A percentile compares a stretch with the other conserved stretches of the same genome.
phyloP scores from a whole-genome alignment of 1,140 invertebrate species.

The Brachionus asplanchnoidis region DNA sequence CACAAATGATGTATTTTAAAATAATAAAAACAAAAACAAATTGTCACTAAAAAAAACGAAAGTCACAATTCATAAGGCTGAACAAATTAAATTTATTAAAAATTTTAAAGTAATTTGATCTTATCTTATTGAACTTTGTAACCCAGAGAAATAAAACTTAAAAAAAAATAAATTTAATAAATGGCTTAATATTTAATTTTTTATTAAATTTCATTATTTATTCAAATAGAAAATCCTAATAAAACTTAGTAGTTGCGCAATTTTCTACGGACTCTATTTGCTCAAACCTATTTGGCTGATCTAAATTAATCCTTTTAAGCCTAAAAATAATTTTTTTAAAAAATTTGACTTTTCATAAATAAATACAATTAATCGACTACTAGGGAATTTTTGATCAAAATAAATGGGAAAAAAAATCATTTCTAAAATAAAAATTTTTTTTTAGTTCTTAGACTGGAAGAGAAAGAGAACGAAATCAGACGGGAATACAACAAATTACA shows the following conservation, averaged over 20 bases:
- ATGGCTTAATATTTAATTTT: neutral
- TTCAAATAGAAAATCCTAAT: neutral
- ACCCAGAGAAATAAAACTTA: neutral
- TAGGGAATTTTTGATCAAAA: neutral
- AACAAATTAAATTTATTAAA: too few species aligned
- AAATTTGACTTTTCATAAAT: neutral
- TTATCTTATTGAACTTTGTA: too few species aligned
- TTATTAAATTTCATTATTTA: neutral
- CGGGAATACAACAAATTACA: conserved; percentile 75
- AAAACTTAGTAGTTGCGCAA: neutral
- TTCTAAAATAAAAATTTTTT: conserved; percentile 30
- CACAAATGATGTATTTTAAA: neutral
- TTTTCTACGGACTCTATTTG: neutral
- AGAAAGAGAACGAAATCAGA: conserved; percentile 74
- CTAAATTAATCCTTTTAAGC: neutral
- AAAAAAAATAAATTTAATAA: conserved; percentile 3
- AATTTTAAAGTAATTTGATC: neutral
- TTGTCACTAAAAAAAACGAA: too few species aligned
- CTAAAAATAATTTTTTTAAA: neutral
- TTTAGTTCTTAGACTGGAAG: conserved; percentile 70
- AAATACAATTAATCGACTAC: neutral
- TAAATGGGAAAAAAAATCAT: neutral
- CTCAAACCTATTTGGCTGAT: neutral
- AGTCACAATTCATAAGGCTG: too few species aligned
- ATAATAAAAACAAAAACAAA: too few species aligned